Percentiles rank a stretch among this genome's conserved stretches.
These are phyloP conservation scores for Dipodomys ordii DNA, from an alignment of 2,113 vertebrate species.

Conservation along the genomic window DNA sequence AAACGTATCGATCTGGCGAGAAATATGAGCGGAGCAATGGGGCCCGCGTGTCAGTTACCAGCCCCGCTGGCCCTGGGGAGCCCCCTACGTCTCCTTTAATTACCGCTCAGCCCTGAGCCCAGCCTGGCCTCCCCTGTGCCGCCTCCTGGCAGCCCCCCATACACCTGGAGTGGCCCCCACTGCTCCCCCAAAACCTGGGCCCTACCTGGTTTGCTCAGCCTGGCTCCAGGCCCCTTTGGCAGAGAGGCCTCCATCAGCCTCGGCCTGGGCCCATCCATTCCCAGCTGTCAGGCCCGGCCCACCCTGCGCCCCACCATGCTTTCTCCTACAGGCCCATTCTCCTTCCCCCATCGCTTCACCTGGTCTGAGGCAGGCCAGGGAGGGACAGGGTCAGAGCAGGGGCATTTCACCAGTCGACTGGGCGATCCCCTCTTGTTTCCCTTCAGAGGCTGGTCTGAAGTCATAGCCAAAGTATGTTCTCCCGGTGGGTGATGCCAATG, in stretches of 20 bases:
- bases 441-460: not conserved
- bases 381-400: not conserved
- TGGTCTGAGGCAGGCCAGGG: not conserved
- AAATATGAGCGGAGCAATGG: constrained; percentile 98
- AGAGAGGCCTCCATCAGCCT: not conserved
- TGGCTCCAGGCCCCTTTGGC: not conserved
- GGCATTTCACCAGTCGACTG: not conserved
- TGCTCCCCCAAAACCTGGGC: constrained; percentile 76
- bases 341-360: not conserved
- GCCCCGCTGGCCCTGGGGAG: constrained; percentile 96
- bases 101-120: constrained; percentile 84
- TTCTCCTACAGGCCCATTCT: not conserved
- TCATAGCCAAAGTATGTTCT: not conserved
- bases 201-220: not conserved
- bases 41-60: constrained; percentile 98
- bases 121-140: constrained; percentile 53
- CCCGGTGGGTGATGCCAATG: not conserved
- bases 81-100: constrained; percentile 90
- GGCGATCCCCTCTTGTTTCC: not conserved
- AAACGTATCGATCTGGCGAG: constrained; percentile 97
- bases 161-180: constrained; percentile 64
- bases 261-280: not conserved
- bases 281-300: not conserved
- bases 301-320: not conserved
- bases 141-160: constrained; percentile 56